Percentiles rank a stretch among this genome's conserved stretches.
These are phyloP conservation scores for Poeciliopsis turrubarensis DNA, from an alignment of 2,113 vertebrate species.

Conservation along the genomic window DNA sequence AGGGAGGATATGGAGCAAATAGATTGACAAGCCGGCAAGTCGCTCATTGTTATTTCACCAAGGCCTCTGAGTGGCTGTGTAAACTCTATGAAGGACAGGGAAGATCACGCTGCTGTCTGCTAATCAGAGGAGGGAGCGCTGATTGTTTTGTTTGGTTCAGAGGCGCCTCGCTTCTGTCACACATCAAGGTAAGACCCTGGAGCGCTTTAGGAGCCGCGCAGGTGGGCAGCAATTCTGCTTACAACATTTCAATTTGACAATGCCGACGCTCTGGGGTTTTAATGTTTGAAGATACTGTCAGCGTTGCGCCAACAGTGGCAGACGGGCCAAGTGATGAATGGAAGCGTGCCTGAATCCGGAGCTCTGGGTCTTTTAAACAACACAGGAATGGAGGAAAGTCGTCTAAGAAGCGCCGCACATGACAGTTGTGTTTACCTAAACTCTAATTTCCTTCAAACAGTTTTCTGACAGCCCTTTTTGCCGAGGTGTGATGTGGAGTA, in stretches of 20 bases:
- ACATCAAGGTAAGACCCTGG: conserved; percentile 59
- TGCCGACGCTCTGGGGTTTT: conserved; percentile 53
- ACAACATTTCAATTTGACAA: conserved; percentile 64
- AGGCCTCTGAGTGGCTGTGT: conserved; percentile 26
- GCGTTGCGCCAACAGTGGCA: conserved; percentile 51
- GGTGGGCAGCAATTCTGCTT: conserved; percentile 56
- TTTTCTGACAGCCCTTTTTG: conserved; percentile 64
- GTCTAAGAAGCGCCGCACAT: conserved; percentile 41
- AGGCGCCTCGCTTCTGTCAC: conserved; percentile 41
- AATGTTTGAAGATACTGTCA: conserved; percentile 55
- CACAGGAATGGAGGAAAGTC: conserved; percentile 26
- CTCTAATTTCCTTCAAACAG: conserved; percentile 61
- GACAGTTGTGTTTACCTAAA: conserved; percentile 71
- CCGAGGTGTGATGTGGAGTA: conserved; percentile 61
- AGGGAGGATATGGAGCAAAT: conserved; percentile 61
- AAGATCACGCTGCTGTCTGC: conserved; percentile 52
- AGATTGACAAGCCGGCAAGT: conserved; percentile 55
- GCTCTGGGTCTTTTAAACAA: conserved; percentile 57
- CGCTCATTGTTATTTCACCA: conserved; percentile 52
- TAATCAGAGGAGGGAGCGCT: conserved; percentile 49
- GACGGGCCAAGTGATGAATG: conserved; percentile 50
- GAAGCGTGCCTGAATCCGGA: conserved; percentile 45
- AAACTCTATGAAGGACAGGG: conserved; percentile 48
- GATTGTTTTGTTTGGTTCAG: conserved; percentile 45
- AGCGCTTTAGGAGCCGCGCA: conserved; percentile 50